phyloP scores from a whole-genome alignment of 2,797 vertebrate species.

The Apogon talboti region DNA sequence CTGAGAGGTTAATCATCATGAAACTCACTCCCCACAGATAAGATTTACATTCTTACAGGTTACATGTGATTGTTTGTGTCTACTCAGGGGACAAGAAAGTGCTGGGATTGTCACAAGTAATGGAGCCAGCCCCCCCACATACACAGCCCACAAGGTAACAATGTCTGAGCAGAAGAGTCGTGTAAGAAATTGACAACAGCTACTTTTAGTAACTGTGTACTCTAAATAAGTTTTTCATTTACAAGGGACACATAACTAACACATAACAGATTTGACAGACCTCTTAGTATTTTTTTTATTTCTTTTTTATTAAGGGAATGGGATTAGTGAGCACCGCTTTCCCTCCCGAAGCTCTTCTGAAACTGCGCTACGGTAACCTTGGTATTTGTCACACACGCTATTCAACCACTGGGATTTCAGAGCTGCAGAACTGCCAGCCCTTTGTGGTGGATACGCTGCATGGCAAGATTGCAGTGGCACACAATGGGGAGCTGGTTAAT shows the following conservation, averaged over 20 bases:
- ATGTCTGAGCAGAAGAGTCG: not conserved
- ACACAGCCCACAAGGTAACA: conserved; percentile 93
- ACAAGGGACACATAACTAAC: not conserved
- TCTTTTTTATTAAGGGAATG: conserved; percentile 88
- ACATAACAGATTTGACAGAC: not conserved
- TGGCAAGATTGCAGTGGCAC: conserved; percentile 96
- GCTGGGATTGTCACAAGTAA: conserved; percentile 96
- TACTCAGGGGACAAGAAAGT: conserved; percentile 94
- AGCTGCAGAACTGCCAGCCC: conserved; percentile 98
- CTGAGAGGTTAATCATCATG: not conserved
- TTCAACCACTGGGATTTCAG: conserved; percentile 94
- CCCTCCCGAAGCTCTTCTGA: conserved; percentile 90
- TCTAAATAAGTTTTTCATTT: not conserved
- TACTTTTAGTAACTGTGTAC: not conserved
- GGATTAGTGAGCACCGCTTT: conserved; percentile 94
- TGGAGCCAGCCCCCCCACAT: conserved; percentile 89
- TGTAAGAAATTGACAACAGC: not conserved
- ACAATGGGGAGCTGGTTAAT: conserved; percentile 96
- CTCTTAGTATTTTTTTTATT: conserved; percentile 11
- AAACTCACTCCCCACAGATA: not conserved
- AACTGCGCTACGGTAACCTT: conserved; percentile 92
- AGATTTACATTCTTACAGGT: not conserved
- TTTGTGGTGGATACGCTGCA: conserved; percentile 98
- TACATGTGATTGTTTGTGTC: conserved; percentile 39
- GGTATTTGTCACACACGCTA: conserved; percentile 98